Percentiles rank a stretch among this genome's conserved stretches.
phyloP scores from a whole-genome alignment of 2,888 invertebrate species.

The Phaedon cochleariae region DNA sequence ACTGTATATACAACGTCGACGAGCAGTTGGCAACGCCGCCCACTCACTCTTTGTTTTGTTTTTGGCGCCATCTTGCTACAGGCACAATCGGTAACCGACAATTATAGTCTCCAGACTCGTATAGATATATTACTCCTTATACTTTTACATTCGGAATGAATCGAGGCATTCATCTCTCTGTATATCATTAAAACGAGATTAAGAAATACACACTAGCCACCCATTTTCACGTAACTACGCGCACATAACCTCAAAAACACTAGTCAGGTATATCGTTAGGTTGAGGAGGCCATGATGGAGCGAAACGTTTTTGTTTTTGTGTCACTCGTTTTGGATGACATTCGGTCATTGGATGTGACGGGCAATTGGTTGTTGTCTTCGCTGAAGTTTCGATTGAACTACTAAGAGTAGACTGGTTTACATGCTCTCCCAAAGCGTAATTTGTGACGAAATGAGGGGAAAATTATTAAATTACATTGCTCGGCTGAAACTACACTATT shows the following conservation, averaged over 20 bases:
- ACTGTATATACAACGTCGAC: slow-evolving; percentile 3
- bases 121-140: slow-evolving; percentile 58
- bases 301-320: not conserved
- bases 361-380: slow-evolving; percentile 54
- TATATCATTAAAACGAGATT: slow-evolving; percentile 50
- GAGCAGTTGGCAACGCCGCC: slow-evolving; percentile 32
- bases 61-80: slow-evolving; percentile 61
- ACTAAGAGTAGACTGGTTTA: slow-evolving; percentile 61
- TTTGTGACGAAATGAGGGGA: slow-evolving; percentile 66
- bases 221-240: slow-evolving; percentile 19
- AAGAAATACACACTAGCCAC: slow-evolving; percentile 32
- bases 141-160: slow-evolving; percentile 34
- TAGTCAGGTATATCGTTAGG: not conserved
- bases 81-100: slow-evolving; percentile 57
- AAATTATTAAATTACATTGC: slow-evolving; percentile 66
- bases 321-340: slow-evolving; percentile 13
- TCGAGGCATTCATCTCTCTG: slow-evolving; percentile 24
- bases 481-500: slow-evolving; percentile 62
- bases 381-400: slow-evolving; percentile 59
- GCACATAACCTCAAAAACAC: slow-evolving; percentile 13
- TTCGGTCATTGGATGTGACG: slow-evolving; percentile 23
- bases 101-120: slow-evolving; percentile 58
- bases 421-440: slow-evolving; percentile 62
- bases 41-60: slow-evolving; percentile 53
- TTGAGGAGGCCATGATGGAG: not conserved